A percentile compares a stretch with the other conserved stretches of the same genome.
Conservation (phyloP, 2,797 vertebrate genomes). For the Lates japonicus region DNA sequence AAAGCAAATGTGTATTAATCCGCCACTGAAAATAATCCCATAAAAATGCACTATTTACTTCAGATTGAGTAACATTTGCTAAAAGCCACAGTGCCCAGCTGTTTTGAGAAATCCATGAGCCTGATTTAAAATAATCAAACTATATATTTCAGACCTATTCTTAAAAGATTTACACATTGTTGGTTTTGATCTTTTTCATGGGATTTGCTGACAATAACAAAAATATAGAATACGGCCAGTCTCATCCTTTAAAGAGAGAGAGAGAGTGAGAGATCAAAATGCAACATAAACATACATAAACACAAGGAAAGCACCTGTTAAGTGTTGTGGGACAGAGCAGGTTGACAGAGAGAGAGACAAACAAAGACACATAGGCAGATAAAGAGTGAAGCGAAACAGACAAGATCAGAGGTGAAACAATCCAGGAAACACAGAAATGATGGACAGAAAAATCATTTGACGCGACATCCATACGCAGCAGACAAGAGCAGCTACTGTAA, state of each 20-base stretch:
- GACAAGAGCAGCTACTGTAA: constrained; percentile 39
- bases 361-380: constrained; percentile 48
- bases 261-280: constrained; percentile 47
- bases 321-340: constrained; percentile 49
- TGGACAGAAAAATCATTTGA: constrained; percentile 38
- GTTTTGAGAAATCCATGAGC: not conserved
- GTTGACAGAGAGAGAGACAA: constrained; percentile 46
- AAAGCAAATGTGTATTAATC: not conserved
- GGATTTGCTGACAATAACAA: constrained; percentile 6
- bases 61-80: not conserved
- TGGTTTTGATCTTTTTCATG: constrained; percentile 7
- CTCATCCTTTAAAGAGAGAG: constrained; percentile 30
- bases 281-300: constrained; percentile 64
- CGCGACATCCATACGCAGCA: constrained; percentile 40
- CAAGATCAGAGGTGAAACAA: constrained; percentile 55
- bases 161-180: not conserved
- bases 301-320: constrained; percentile 63
- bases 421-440: constrained; percentile 57
- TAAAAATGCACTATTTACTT: not conserved
- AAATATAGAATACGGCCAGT: constrained; percentile 38
- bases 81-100: not conserved
- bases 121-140: not conserved
- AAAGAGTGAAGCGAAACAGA: constrained; percentile 60
- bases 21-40: not conserved
- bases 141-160: too few species aligned